Evolutionary conservation across 2,888 invertebrate genomes (phyloP), one percentile per base, ranked within the genome.

Genomic region (Sphinx pinastri): DNA sequence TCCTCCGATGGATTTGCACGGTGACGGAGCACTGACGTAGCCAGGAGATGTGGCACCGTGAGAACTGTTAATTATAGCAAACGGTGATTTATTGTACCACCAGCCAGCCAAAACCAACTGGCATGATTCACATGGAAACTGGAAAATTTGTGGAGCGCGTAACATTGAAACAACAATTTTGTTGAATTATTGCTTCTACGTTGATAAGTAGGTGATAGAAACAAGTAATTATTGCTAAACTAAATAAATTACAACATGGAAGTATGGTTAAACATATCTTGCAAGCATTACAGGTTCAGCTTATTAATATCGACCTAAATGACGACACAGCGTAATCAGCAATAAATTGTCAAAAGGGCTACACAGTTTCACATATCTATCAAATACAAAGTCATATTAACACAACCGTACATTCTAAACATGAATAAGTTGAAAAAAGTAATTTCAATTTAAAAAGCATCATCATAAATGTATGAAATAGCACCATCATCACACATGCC

Each of bases 1-100:
- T 73, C 71, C 73, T 73, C 71, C 73, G 79, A 80, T 81, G 77
- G 80, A 78, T 81, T 79, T 77, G 79, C 80, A 80, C 71, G 71
- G 77, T 80, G 78, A 80, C 74, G 78, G 52, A 52, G 19, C 52
- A 47, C 16, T 63, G 60, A 63, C 60, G 60, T 47, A 47, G 63
- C 63, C 47, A 49, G 63, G 19, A 63, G 63, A 63, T 13, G 19
- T 63, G 63, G 60, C 49, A 63, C 63, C 63, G 63, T 63, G 63
- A 63, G 63, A 63, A 63, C 47, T 47, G 49, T 19, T 63, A 63
- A 63, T 63, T 63, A 63, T 63, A 63, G 63, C 49, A 19, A 63
- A 63, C 63, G 16, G 19, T 63, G 19, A 63, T 63, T 63, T 63
- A 63, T 63, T 63, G 49, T 19, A 13, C 38, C 10, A 52, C 19